Base-by-base conservation (phyloP, 2,888 invertebrate species). In the Seladonia tumulorum region DNA sequence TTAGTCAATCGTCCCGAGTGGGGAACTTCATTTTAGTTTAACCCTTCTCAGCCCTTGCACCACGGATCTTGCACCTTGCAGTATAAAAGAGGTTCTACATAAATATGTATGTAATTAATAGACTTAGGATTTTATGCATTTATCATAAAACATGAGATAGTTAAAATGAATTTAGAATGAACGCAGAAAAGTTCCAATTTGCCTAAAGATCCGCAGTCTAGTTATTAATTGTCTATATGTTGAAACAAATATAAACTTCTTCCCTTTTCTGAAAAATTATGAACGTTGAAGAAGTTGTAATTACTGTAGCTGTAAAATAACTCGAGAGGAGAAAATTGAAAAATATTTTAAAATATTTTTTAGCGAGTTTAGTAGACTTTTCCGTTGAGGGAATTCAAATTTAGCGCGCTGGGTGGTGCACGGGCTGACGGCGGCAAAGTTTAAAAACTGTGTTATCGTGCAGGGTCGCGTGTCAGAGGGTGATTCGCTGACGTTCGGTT, bases 1-100 rank as follows among this genome's bases (percentile, higher is more conserved):
- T 85, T 79, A 85, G 78, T 85, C 71, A 66, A 76, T 72, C 60
- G 29, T 68, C 39, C 14, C 22, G 25, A 68, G 35, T 63, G 42
- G 63, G 66, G 49, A 78, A 47, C 80, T 83, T 78, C 60, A 80
- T 63, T 57, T 60, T 76, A 22, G 29, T 76, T 72, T 47, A 81
- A 16, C 29, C 29, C 16, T 63, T 29, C 63, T 63, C 63, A 63
- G 63, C 12, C 12, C 42, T 42, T 70, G 39, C 42, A 42, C 12
- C 39, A 68, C 68, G 42, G n/a, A 39, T 35, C 12, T 0, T n/a
- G n/a, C 22, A 3, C 7, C 49, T 22, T 22, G 22, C 49, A 22
- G 22, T 57, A 4, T 12, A n/a, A 57, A 53, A 53, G 8, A 53
- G 22, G 22, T 53, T 53, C 53, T n/a, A 53, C 10, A 35, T 53